phyloP scores from a whole-genome alignment of 2,113 vertebrate genomes.

The Mohoua ochrocephala region DNA sequence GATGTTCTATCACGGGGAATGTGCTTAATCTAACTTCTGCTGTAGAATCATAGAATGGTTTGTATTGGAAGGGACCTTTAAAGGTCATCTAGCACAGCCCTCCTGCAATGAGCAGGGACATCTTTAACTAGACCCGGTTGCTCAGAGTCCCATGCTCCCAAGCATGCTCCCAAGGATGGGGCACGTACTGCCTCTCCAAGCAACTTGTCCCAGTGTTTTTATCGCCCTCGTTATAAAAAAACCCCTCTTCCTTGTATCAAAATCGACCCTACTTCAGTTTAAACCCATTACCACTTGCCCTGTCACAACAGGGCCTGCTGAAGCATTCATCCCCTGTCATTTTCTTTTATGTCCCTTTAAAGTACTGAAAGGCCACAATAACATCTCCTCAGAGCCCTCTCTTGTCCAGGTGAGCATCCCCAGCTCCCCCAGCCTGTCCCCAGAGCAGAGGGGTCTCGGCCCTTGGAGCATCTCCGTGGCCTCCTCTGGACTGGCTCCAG shows the following conservation, averaged over 20 bases:
- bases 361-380: neutral
- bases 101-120: neutral
- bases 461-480: fast-evolving
- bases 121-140: neutral
- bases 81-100: neutral
- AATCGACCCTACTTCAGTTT: neutral
- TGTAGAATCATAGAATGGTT: neutral
- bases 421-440: neutral
- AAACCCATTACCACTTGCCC: neutral
- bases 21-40: neutral
- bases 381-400: neutral
- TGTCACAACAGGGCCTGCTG: neutral
- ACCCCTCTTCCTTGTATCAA: neutral
- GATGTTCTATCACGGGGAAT: neutral
- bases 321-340: neutral
- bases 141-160: neutral
- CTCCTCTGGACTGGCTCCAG: neutral
- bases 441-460: neutral
- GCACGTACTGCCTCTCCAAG: neutral
- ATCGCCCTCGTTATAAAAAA: neutral
- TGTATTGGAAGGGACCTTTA: neutral
- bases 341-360: neutral
- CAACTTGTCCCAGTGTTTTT: neutral
- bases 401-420: neutral
- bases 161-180: neutral